These are phyloP conservation scores for Prosapia bicincta DNA, from an alignment of 2,888 invertebrate genomes.

Conservation along the genomic window DNA sequence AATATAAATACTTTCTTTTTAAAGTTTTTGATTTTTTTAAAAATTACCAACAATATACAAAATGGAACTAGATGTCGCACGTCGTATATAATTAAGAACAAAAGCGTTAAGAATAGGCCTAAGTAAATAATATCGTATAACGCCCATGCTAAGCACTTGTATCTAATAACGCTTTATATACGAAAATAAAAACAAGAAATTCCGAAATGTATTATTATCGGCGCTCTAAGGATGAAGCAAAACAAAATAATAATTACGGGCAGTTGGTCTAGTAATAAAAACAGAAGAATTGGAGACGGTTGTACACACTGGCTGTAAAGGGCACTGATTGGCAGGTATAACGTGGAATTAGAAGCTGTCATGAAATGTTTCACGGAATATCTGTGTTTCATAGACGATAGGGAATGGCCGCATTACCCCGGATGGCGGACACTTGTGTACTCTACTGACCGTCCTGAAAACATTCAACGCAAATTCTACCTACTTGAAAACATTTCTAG, in stretches of 20 bases:
- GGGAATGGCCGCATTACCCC: neutral
- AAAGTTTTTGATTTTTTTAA: too few species aligned
- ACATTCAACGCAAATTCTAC: neutral
- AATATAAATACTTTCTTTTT: too few species aligned
- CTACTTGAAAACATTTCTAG: too few species aligned
- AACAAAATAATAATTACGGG: neutral
- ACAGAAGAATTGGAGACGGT: neutral
- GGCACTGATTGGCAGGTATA: neutral
- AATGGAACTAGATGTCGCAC: too few species aligned
- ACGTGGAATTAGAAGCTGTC: neutral
- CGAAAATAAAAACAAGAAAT: neutral
- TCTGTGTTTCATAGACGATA: neutral
- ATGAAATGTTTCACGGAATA: neutral
- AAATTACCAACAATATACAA: too few species aligned
- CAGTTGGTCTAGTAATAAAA: neutral
- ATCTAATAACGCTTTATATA: neutral
- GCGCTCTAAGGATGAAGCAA: neutral
- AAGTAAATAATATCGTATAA: too few species aligned
- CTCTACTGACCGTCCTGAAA: neutral
- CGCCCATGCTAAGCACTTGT: neutral
- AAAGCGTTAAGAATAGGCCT: too few species aligned
- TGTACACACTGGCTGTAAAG: neutral
- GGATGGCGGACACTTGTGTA: neutral
- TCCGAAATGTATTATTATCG: neutral
- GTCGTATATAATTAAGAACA: too few species aligned